Conservation (phyloP, 2,113 vertebrate genomes). For the Paramisgurnus dabryanus region DNA sequence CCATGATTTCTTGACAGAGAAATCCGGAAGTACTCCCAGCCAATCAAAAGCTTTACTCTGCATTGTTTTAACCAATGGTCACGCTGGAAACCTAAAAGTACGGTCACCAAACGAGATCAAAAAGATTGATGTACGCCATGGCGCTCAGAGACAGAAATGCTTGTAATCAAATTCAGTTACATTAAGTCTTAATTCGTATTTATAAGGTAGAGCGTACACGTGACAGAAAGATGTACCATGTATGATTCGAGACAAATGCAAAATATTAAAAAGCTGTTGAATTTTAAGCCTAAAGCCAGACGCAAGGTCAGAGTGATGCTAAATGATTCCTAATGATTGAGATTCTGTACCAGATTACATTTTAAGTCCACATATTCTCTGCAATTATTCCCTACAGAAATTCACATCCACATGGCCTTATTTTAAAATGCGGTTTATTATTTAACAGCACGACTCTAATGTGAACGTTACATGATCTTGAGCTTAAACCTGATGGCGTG, state of each 20-base stretch:
- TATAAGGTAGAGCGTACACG: background rate
- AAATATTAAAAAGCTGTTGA: background rate
- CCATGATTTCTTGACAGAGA: constrained; percentile 19
- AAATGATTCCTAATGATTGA: no score
- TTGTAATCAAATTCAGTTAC: background rate
- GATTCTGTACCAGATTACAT: background rate
- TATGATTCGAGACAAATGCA: background rate
- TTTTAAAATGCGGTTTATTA: background rate
- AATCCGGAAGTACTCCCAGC: background rate
- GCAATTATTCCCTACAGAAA: no score
- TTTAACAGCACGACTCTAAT: background rate
- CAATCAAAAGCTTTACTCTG: constrained; percentile 9
- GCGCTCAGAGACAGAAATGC: background rate
- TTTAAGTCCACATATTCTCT: no score
- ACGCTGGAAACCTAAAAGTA: background rate
- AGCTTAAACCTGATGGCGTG: background rate
- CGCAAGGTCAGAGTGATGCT: constrained; percentile 18
- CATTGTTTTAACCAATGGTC: background rate
- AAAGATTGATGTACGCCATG: background rate
- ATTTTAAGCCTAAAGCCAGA: no score
- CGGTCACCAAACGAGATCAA: background rate
- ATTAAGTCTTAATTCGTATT: no score
- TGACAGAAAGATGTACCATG: background rate
- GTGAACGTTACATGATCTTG: background rate
- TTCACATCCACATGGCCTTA: background rate